Evolutionary conservation across 2,797 vertebrate genomes (phyloP), one percentile per base, ranked within the genome.

Genomic region (Alfaro cultratus): DNA sequence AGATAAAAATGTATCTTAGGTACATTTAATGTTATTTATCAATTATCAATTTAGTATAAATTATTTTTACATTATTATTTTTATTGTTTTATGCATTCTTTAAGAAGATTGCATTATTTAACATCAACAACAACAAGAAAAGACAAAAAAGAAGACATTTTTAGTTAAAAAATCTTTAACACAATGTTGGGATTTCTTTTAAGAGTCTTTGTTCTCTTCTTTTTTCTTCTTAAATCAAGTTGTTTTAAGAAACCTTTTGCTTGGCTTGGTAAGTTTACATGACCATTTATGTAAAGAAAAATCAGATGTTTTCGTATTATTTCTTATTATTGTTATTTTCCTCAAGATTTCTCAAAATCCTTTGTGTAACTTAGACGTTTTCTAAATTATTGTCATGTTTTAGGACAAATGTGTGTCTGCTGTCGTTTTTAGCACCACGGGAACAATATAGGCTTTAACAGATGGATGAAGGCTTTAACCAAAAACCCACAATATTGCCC

Each of bases 401-500:
- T 53, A 57, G 21, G 21, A 16, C 21, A 41, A 18, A 74, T n/a
- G 10, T 41, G 34, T 4, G 53, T 57, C 34, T 39, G 34, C 3
- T 76, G 31, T 34, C 53, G 12, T 55, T n/a, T 29, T 71, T 77
- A 18, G 62, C 46, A 36, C 3, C 34, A 18, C 26, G 16, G 4
- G 46, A 39, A 36, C 13, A 41, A 29, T 18, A 26, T 51, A 5
- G 21, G 15, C n/a, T 55, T 13, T 23, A 45, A 21, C 36, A 45
- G 13, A 31, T 39, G 26, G 47, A 9, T 51, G 13, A 8, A 26
- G 41, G n/a, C 47, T 75, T 68, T 53, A 47, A 47, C 12, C 12
- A 68, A 81, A 18, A 39, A 46, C 45, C 39, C n/a, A 64, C 71
- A 29, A 47, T 45, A 29, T 34, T 64, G 73, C 34, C 74, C 31